Base-by-base conservation (phyloP, 2,113 vertebrate genomes). In the Colius striatus region DNA sequence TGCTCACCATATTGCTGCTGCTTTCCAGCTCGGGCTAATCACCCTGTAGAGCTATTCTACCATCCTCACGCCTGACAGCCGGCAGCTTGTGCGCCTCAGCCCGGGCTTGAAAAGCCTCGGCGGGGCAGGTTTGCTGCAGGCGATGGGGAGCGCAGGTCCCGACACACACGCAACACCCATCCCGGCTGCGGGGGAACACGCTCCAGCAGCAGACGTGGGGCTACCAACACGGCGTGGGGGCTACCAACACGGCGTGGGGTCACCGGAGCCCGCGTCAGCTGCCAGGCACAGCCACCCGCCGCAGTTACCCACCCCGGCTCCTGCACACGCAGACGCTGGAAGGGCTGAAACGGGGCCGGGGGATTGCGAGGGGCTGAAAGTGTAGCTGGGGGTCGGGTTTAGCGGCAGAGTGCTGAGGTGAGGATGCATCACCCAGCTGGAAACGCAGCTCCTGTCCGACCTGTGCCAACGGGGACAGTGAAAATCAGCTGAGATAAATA, bases 191-290 rank as follows among this genome's bases (percentile, higher is more conserved):
- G 87, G 91, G 91, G 88, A 38, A 15, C 41, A 58, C 27, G 29
- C 68, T 73, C 75, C 91, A 32, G 54, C 79, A 19, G 81, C 97
- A 97, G 97, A 92, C 71, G 84, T 17, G 45, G 84, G 83, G 90
- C 72, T 81, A 77, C 38, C 38, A 90, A 87, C 38, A 53, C 74
- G 61, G 34, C 41, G 15, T 12, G 34, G 50, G 50, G 47, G 63
- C 92, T 41, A 41, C 38, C 12, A 41, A 41, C 38, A 41, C 38
- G 38, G 38, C 38, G 38, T 41, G 62, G 82, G 91, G 91, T 93
- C 94, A 96, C 66, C 71, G 91, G 96, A 92, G 92, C 93, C 22
- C 61, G 95, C 60, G 96, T 77, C 97, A 97, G 97, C 97, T 98
- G 97, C 57, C 89, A 97, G 85, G 96, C 97, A 97, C 89, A 18